phyloP scores from a whole-genome alignment of 2,797 vertebrate genomes.

The Botia kubotai region DNA sequence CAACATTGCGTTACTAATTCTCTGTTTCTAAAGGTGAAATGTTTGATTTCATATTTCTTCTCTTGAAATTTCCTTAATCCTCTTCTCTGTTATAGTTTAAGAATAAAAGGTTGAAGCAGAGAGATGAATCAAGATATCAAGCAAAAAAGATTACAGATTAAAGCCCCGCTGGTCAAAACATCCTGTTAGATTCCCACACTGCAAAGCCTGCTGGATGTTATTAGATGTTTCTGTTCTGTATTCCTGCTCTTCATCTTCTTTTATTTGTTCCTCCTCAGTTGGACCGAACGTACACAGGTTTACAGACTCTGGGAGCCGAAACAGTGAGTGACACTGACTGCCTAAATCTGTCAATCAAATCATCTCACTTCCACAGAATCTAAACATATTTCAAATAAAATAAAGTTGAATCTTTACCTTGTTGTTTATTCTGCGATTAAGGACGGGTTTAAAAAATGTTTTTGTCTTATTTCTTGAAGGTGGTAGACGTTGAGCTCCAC shows the following conservation, averaged over 20 bases:
- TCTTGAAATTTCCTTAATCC: background rate
- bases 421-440: background rate
- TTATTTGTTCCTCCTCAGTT: conserved; percentile 78
- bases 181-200: background rate
- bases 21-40: background rate
- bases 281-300: conserved; percentile 96
- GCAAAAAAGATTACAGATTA: background rate
- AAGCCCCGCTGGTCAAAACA: background rate
- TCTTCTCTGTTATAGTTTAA: background rate
- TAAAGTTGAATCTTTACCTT: too few species aligned
- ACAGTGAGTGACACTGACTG: conserved; percentile 81
- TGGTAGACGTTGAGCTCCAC: conserved; percentile 96
- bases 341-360: background rate
- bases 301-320: conserved; percentile 97
- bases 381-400: too few species aligned
- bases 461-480: conserved; percentile 72
- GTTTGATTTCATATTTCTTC: background rate
- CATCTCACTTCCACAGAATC: background rate
- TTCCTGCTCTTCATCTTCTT: background rate
- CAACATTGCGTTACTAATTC: background rate
- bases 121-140: conserved; percentile 4
- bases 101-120: background rate
- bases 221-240: conserved; percentile 14
- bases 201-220: conserved; percentile 2
- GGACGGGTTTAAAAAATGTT: background rate